Base-by-base conservation (phyloP, 2,888 invertebrate species). In the Scrobipalpa costella region DNA sequence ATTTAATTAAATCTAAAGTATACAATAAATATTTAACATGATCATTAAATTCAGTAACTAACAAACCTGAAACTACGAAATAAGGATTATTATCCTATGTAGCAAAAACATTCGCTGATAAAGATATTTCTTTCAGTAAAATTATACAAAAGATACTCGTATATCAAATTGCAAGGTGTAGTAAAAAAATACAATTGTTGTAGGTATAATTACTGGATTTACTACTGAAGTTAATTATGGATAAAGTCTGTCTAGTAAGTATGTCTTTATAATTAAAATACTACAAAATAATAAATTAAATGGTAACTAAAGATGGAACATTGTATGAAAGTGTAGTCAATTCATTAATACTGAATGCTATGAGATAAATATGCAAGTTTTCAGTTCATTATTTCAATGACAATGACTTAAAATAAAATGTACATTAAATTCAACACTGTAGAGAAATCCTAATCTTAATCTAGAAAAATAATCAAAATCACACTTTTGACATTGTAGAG, bases 401-500 rank as follows among this genome's bases (percentile, higher is more conserved):
- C 90, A 90, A 90, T 90, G 90, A 89, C 90, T 84, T 80, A 77
- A 79, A 82, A 78, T 79, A 77, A 81, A 84, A 81, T 80, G 80
- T 85, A 86, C 84, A 85, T 19, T 11, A 19, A 86, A 79, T 78
- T 73, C 81, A 83, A 85, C 84, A 86, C 84, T 81, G 27, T 84
- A 84, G 78, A 75, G 74, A 71, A 81, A 81, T 76, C 79, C 80
- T 76, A 76, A 78, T 71, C 77, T 84, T 88, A 89, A 73, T 79
- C 86, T 90, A 88, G 40, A 40, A 90, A 88, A 55, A 88, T 84
- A 81, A 81, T 81, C 79, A 78, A 87, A 90, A 91, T 91, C 90
- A 91, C 91, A 91, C 90, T 90, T 88, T 91, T 90, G 90, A 90
- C 90, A 91, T 91, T 91, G 90, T 90, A 88, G 85, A 87, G 89